Percentiles rank a stretch among this genome's conserved stretches.
Conservation (phyloP, 2,888 invertebrate genomes). For the Cancer borealis region DNA sequence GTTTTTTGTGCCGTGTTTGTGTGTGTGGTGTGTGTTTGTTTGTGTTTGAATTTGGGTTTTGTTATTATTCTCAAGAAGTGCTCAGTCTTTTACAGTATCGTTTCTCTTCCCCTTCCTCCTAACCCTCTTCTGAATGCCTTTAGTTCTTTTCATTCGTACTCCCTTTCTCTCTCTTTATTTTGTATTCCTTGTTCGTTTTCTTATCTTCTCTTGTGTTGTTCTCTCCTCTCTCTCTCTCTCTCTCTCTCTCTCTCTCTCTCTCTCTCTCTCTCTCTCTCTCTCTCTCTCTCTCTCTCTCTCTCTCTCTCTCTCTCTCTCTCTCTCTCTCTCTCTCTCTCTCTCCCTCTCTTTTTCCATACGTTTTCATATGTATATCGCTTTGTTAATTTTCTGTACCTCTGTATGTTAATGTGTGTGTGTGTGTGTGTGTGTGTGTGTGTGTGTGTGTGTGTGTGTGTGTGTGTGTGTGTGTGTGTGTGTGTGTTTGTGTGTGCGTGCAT, state of each 20-base stretch:
- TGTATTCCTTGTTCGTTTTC: neutral
- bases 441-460: too few relatives aligned
- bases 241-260: neutral
- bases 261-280: constrained; percentile 42
- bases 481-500: neutral
- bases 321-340: constrained; percentile 45
- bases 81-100: neutral
- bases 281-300: constrained; percentile 46
- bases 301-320: constrained; percentile 46
- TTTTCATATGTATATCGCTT: too few relatives aligned
- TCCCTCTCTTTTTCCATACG: neutral
- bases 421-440: too few relatives aligned
- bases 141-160: neutral
- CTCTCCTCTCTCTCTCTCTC: neutral
- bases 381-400: too few relatives aligned
- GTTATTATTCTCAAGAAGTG: neutral
- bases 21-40: too few relatives aligned
- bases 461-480: neutral
- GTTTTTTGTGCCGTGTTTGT: too few relatives aligned
- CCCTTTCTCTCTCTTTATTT: neutral
- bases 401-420: too few relatives aligned
- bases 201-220: neutral
- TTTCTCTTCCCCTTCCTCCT: neutral
- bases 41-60: neutral
- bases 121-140: neutral